Evolutionary conservation across 1,140 invertebrate species (phyloP).

Genomic region (Telenomus remus): DNA sequence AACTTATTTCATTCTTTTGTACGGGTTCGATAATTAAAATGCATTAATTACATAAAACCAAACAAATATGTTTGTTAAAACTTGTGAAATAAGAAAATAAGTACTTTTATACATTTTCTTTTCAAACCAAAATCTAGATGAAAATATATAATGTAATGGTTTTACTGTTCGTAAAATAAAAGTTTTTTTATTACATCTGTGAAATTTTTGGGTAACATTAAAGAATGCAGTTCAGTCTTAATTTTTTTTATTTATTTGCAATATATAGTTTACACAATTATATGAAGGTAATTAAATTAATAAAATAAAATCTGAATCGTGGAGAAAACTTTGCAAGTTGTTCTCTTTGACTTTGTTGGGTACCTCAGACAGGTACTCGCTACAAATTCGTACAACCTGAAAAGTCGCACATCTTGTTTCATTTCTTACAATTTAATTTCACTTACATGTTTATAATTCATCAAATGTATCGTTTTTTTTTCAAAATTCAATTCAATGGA

Average conservation of each 20-base stretch:
- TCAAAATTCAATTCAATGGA: constrained; percentile 12
- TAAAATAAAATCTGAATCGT: constrained; percentile 67
- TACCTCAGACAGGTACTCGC: constrained; percentile 28
- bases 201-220: constrained; percentile 12
- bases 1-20: too few relatives aligned
- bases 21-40: too few relatives aligned
- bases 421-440: constrained; percentile 34
- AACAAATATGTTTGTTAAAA: too few relatives aligned
- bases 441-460: constrained; percentile 36
- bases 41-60: too few relatives aligned
- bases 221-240: constrained; percentile 68
- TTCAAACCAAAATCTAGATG: too few relatives aligned
- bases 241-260: constrained; percentile 72
- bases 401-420: constrained; percentile 21
- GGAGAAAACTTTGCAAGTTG: constrained; percentile 50
- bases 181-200: too few relatives aligned
- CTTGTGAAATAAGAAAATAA: too few relatives aligned
- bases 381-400: constrained; percentile 42
- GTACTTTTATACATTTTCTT: too few relatives aligned
- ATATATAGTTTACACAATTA: constrained; percentile 71
- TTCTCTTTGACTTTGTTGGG: constrained; percentile 56
- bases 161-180: too few relatives aligned
- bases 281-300: constrained; percentile 72
- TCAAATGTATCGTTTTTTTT: constrained; percentile 22
- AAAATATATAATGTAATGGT: too few relatives aligned